Base-by-base conservation (phyloP, 2,797 vertebrate species). In the Cephalopachus bancanus region DNA sequence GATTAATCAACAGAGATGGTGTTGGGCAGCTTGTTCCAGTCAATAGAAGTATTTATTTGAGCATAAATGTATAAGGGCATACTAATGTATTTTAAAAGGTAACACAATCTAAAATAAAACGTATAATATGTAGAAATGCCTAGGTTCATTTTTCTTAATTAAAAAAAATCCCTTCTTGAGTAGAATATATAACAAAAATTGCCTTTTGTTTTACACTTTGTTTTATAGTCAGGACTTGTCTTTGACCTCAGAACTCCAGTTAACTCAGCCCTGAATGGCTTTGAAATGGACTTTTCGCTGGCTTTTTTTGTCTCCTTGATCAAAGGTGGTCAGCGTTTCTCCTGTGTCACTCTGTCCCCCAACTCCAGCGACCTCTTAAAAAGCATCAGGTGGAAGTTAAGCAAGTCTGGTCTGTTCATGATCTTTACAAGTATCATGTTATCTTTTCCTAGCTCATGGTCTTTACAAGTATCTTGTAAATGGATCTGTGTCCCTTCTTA, bases 41-140 rank as follows among this genome's bases (percentile, higher is more conserved):
- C n/a, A 91, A 71, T 12, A 81, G 79, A 37, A 91, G 81, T 17
- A 12, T 78, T 93, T 88, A 76, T 65, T 53, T 67, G 83, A 93
- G 19, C n/a, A 10, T 30, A 33, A 85, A 24, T 86, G 10, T 84
- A 49, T 76, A 80, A 89, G 78, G 37, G 86, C 67, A 17, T 71
- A 24, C 14, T 78, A 60, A 37, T 51, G 3, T 69, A 53, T 80
- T 91, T 28, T 78, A 67, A 85, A 80, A 72, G 57, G 60, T 33
- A 37, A 37, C 67, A 75, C 16, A n/a, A 55, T 72, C 86, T 88
- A 83, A 16, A 80, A 65, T 83, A 81, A 60, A 93, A 88, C 84
- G 24, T 44, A 69, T 59, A 62, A 20, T 24, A 49, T n/a, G 6
- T 81, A 76, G 53, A 93, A 64, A 85, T 51, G 76, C 62, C 37